A percentile compares a stretch with the other conserved stretches of the same genome.
Evolutionary conservation across 1,140 invertebrate genomes (phyloP).

Genomic region (Drosophila nigrodunni): DNA sequence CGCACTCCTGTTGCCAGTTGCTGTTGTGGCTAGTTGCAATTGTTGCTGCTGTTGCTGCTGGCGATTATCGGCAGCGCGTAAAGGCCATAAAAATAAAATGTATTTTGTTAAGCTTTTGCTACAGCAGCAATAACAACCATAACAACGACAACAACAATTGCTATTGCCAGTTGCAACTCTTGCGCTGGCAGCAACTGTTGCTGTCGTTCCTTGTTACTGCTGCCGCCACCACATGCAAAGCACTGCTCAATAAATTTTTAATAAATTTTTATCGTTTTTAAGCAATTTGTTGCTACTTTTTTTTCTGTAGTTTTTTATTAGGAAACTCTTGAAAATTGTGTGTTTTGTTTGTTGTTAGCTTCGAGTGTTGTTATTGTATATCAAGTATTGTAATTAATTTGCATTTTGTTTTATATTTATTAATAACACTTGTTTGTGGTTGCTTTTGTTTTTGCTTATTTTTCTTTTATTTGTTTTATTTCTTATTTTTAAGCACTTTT

Average conservation of each 20-base stretch:
- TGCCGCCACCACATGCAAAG: constrained; percentile 49
- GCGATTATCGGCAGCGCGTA: constrained; percentile 59
- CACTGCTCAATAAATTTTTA: constrained; percentile 26
- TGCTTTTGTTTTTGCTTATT: constrained; percentile 39
- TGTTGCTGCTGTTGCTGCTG: constrained; percentile 39
- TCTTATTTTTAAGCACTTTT: constrained; percentile 45
- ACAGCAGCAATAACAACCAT: constrained; percentile 25
- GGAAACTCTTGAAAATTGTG: constrained; percentile 58
- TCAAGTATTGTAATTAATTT: constrained; percentile 64
- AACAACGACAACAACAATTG: constrained; percentile 13
- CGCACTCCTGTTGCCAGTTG: constrained; percentile 62
- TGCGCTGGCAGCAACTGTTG: background rate
- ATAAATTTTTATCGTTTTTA: constrained; percentile 12
- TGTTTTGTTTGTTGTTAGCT: background rate
- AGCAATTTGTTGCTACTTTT: background rate
- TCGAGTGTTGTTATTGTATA: constrained; percentile 38
- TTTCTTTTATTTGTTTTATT: constrained; percentile 29
- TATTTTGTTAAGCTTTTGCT: constrained; percentile 55
- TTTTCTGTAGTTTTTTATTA: constrained; percentile 36
- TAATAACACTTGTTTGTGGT: constrained; percentile 31
- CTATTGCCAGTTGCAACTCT: constrained; percentile 3
- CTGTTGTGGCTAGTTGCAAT: constrained; percentile 33
- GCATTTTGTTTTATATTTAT: constrained; percentile 63
- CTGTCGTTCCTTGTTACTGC: constrained; percentile 17
- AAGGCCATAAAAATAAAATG: constrained; percentile 63